Conservation (phyloP, 2,888 invertebrate species). For the Drosophila cracens region DNA sequence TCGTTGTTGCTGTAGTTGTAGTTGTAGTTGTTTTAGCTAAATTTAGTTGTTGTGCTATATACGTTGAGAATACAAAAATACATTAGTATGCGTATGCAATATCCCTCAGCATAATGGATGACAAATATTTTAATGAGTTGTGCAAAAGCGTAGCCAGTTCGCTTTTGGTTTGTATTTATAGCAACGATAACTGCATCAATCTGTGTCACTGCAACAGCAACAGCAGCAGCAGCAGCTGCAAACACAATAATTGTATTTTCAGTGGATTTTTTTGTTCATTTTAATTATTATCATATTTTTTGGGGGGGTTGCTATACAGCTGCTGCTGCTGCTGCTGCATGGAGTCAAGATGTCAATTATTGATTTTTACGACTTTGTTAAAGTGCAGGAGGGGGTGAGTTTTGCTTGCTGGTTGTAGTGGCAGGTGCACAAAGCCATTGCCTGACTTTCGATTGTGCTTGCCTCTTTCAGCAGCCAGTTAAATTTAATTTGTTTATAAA, state of each 20-base stretch:
- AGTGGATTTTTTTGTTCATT: neutral
- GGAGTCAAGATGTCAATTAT: constrained; percentile 64
- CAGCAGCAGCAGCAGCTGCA: constrained; percentile 1
- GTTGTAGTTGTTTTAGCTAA: constrained; percentile 43
- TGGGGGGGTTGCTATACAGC: neutral
- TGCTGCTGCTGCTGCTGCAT: constrained; percentile 19
- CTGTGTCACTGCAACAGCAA: constrained; percentile 41
- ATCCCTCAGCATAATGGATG: constrained; percentile 28
- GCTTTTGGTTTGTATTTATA: constrained; percentile 12
- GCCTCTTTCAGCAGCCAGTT: neutral
- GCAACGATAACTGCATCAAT: constrained; percentile 27
- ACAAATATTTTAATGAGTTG: constrained; percentile 11
- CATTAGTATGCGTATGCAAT: constrained; percentile 21
- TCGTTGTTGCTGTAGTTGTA: constrained; percentile 2
- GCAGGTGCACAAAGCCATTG: constrained; percentile 38
- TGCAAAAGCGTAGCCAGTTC: constrained; percentile 2
- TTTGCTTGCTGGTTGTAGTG: constrained; percentile 23
- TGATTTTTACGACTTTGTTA: constrained; percentile 58
- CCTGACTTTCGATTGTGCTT: constrained; percentile 2
- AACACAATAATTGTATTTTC: constrained; percentile 10
- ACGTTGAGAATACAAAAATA: constrained; percentile 23
- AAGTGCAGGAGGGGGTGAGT: constrained; percentile 5
- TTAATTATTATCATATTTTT: constrained; percentile 19
- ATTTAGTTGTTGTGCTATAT: constrained; percentile 66
- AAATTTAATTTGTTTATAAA: constrained; percentile 12